Conservation (phyloP, 1,140 invertebrate genomes). For the Hylyphantes graminicola region DNA sequence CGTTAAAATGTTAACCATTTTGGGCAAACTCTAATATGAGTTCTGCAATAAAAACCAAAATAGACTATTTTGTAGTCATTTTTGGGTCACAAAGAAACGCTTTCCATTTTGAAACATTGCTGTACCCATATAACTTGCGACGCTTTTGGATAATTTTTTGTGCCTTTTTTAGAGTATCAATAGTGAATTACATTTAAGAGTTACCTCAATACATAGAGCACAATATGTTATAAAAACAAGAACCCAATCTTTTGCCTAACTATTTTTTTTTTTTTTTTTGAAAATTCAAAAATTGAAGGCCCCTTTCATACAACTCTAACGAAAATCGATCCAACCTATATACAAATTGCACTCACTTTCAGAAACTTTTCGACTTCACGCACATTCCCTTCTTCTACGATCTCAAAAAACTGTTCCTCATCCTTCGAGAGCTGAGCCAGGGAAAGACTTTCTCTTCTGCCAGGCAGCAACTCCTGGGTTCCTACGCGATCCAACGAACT, state of each 20-base stretch:
- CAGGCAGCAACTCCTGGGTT: background rate
- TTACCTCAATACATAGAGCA: background rate
- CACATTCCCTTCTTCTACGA: conserved; percentile 34
- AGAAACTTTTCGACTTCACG: background rate
- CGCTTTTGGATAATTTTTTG: no score
- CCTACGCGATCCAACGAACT: background rate
- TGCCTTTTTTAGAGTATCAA: background rate
- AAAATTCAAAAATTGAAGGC: no score
- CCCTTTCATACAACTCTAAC: background rate
- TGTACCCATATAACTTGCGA: no score
- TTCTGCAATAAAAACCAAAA: no score
- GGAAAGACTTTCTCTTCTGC: conserved; percentile 13
- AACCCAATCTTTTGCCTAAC: background rate
- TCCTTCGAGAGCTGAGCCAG: conserved; percentile 2
- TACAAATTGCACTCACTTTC: conserved; percentile 18
- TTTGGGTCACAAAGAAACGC: no score
- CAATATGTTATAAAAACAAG: background rate
- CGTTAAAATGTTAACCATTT: no score
- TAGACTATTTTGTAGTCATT: no score
- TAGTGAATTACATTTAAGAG: background rate
- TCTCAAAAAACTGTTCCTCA: conserved; percentile 39
- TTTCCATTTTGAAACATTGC: no score
- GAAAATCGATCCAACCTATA: background rate
- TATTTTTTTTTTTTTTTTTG: no score
- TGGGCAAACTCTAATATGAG: no score